Conservation (phyloP, 2,888 invertebrate species). For the Lasioglossum marginatum region DNA sequence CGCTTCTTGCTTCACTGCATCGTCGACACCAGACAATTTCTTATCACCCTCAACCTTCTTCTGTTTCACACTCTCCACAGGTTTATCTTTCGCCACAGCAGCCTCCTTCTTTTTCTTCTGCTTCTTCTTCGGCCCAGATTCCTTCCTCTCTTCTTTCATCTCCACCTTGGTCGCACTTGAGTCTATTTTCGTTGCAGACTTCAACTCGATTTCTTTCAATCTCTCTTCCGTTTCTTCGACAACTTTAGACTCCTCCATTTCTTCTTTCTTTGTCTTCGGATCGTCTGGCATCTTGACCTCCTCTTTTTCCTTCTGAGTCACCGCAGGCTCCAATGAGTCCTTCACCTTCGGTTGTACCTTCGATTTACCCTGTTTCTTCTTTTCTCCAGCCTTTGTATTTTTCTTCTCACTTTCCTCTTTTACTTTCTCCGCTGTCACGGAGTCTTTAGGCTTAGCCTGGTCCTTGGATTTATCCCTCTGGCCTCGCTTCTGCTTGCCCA, state of each 20-base stretch:
- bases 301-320: constrained; percentile 2
- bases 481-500: constrained; percentile 79
- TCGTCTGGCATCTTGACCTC: neutral
- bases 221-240: constrained; percentile 6
- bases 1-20: constrained; percentile 15
- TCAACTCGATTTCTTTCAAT: constrained; percentile 5
- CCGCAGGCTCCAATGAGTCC: neutral
- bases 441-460: constrained; percentile 43
- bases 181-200: constrained; percentile 31
- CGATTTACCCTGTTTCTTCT: constrained; percentile 69
- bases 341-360: constrained; percentile 47
- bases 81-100: constrained; percentile 28
- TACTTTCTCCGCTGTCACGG: constrained; percentile 35
- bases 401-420: constrained; percentile 53
- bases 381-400: constrained; percentile 36
- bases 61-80: constrained; percentile 30
- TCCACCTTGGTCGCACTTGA: constrained; percentile 23
- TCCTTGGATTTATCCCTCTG: constrained; percentile 76
- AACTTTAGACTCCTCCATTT: neutral
- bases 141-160: constrained; percentile 44
- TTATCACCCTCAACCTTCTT: constrained; percentile 23
- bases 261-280: neutral
- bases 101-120: constrained; percentile 47
- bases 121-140: constrained; percentile 42
- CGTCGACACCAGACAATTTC: constrained; percentile 5